Conservation (phyloP, 2,888 invertebrate genomes). For the Carcina quercana region DNA sequence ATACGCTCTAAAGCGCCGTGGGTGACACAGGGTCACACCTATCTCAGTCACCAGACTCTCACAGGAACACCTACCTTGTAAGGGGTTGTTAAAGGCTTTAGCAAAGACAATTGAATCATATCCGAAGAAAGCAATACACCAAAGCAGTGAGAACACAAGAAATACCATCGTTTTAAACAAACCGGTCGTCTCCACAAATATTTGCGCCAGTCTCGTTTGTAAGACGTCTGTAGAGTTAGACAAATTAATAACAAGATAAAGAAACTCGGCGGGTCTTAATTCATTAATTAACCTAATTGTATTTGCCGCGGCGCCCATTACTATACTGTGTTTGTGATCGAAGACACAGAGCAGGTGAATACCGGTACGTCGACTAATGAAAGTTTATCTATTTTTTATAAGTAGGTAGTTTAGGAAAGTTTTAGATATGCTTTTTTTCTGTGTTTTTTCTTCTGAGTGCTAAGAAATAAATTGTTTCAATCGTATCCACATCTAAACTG, state of each 20-base stretch:
- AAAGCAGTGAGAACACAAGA: slow-evolving; percentile 19
- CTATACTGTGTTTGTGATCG: slow-evolving; percentile 51
- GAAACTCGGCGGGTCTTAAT: slow-evolving; percentile 70
- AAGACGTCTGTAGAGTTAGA: slow-evolving; percentile 65
- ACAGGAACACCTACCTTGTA: no score
- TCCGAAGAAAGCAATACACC: no score
- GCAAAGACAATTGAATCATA: neutral
- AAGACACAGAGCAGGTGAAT: slow-evolving; percentile 26
- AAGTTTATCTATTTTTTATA: no score
- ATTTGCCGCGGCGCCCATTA: slow-evolving; percentile 63
- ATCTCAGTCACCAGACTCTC: no score
- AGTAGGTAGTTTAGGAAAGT: no score
- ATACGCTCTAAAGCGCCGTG: no score
- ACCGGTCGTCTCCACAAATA: slow-evolving; percentile 40
- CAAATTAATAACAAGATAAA: slow-evolving; percentile 74
- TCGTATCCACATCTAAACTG: no score
- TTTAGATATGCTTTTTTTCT: no score
- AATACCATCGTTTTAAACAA: slow-evolving; percentile 19
- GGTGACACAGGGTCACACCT: no score
- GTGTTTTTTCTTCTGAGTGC: no score
- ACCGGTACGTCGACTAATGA: no score
- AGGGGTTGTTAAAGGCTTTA: neutral
- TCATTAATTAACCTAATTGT: slow-evolving; percentile 75
- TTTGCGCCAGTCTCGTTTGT: slow-evolving; percentile 59
- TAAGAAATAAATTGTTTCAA: no score